These are phyloP conservation scores for Callocephalon fimbriatum DNA, from an alignment of 2,113 vertebrate species.

Conservation along the genomic window DNA sequence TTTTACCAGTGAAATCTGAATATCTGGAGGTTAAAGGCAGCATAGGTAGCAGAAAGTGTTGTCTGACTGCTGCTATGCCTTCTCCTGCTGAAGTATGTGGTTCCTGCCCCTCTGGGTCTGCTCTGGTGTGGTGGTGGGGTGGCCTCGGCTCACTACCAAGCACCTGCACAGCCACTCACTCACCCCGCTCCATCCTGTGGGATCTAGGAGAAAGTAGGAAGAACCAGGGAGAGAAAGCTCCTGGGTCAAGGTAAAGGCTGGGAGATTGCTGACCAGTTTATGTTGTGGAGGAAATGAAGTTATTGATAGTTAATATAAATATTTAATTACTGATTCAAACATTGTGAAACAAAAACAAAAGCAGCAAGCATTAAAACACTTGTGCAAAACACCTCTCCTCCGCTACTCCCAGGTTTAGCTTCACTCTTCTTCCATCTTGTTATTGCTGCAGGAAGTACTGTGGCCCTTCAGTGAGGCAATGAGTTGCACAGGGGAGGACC, in stretches of 20 bases:
- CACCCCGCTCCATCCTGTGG: accelerated
- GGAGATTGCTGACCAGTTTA: accelerated
- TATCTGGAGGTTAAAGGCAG: neutral
- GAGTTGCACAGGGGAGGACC: accelerated
- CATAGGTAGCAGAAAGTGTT: accelerated
- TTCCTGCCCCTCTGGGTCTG: accelerated
- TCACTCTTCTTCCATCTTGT: neutral
- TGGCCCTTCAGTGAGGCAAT: neutral
- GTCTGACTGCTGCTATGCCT: neutral
- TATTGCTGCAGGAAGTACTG: neutral
- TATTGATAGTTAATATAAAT: neutral
- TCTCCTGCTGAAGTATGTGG: neutral
- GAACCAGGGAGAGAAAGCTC: neutral
- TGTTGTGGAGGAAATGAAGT: neutral
- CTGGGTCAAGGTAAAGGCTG: neutral
- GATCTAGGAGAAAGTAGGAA: neutral
- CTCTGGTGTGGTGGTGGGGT: neutral
- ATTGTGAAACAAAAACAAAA: neutral
- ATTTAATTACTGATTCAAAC: neutral
- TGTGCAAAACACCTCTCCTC: neutral
- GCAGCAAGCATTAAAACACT: neutral
- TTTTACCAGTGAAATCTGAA: neutral
- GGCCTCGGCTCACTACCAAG: accelerated
- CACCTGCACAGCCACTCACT: accelerated
- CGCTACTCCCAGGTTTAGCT: neutral